A percentile compares a stretch with the other conserved stretches of the same genome.
These are phyloP conservation scores for Peribatodes rhomboidaria DNA, from an alignment of 2,888 invertebrate species.

Conservation along the genomic window DNA sequence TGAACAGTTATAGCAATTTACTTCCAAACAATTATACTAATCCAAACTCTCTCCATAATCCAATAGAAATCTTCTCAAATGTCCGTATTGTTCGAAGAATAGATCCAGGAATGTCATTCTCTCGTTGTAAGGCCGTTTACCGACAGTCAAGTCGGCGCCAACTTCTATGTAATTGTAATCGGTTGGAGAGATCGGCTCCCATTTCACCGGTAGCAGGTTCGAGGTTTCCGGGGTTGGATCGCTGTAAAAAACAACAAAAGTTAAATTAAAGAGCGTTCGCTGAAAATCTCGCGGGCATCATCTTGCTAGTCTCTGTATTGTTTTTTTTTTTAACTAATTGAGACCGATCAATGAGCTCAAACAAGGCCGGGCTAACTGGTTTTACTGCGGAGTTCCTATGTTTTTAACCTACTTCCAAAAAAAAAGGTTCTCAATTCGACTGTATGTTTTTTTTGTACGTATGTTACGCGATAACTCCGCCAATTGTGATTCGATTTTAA, in stretches of 20 bases:
- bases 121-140: slow-evolving; percentile 50
- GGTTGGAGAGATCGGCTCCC: slow-evolving; percentile 49
- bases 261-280: slow-evolving; percentile 51
- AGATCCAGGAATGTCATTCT: slow-evolving; percentile 58
- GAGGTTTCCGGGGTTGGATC: slow-evolving; percentile 56
- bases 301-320: slow-evolving; percentile 51
- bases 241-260: slow-evolving; percentile 54
- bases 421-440: no score
- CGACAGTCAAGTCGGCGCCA: slow-evolving; percentile 48
- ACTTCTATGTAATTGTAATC: slow-evolving; percentile 48
- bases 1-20: no score
- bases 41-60: not conserved
- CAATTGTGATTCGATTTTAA: no score
- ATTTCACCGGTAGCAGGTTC: slow-evolving; percentile 56
- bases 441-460: no score
- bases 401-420: no score
- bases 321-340: no score
- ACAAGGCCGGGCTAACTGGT: no score
- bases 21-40: no score
- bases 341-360: no score
- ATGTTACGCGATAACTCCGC: no score
- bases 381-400: no score
- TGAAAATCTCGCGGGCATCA: slow-evolving; percentile 46
- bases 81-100: slow-evolving; percentile 47
- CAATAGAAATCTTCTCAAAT: slow-evolving; percentile 14